Evolutionary conservation across 2,888 invertebrate genomes (phyloP).

Genomic region (Strigamia crassipes): DNA sequence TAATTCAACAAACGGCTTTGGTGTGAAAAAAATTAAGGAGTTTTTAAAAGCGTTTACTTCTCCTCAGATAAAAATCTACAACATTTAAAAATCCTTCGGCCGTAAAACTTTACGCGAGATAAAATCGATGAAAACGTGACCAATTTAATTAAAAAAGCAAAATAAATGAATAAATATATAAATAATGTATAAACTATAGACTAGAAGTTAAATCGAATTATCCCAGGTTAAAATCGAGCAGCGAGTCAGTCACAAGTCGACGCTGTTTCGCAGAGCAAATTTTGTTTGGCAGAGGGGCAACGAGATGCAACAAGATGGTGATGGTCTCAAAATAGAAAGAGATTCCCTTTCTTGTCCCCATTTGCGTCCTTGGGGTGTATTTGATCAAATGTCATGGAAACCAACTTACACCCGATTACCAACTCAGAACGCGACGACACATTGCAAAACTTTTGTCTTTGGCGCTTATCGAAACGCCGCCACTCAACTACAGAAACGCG

Average conservation of each 20-base stretch:
- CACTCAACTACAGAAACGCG: conserved; percentile 39
- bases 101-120: neutral
- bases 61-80: conserved; percentile 3
- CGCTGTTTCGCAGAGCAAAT: neutral
- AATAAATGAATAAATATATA: neutral
- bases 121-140: conserved; percentile 1
- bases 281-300: conserved; percentile 24
- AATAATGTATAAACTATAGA: too few relatives aligned
- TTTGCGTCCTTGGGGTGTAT: conserved; percentile 40
- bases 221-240: too few relatives aligned
- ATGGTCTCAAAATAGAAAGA: conserved; percentile 29
- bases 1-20: neutral
- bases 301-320: conserved; percentile 36
- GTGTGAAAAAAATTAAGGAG: neutral
- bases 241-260: too few relatives aligned
- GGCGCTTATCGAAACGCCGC: conserved; percentile 38
- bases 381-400: conserved; percentile 39
- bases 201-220: too few relatives aligned
- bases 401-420: conserved; percentile 42
- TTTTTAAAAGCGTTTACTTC: neutral
- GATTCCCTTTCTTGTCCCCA: conserved; percentile 41
- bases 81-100: conserved; percentile 11
- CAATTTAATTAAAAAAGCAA: neutral
- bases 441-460: conserved; percentile 42
- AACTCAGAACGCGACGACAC: conserved; percentile 32